Percentiles rank a stretch among this genome's conserved stretches.
Evolutionary conservation across 2,797 vertebrate genomes (phyloP).

Genomic region (Fundulus diaphanus): DNA sequence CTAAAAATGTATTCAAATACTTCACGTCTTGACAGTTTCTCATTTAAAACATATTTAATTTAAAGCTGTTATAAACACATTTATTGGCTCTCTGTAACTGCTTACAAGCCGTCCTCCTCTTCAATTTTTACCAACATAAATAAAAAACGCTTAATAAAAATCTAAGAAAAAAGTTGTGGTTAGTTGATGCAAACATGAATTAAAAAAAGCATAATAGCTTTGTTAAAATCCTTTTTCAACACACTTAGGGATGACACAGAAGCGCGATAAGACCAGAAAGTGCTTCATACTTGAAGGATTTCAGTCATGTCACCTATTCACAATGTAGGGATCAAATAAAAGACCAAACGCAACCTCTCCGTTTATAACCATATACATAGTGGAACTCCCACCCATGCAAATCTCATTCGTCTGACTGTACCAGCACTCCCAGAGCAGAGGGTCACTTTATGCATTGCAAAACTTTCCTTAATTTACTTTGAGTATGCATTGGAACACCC

Average conservation of each 20-base stretch:
- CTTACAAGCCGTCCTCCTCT: neutral
- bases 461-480: slow-evolving; percentile 36
- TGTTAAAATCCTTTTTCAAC: too few relatives aligned
- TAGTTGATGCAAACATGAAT: too few relatives aligned
- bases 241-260: neutral
- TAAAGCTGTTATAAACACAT: neutral
- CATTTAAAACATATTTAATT: neutral
- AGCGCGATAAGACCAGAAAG: neutral
- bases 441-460: slow-evolving; percentile 25
- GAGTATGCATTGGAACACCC: slow-evolving; percentile 50
- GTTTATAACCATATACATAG: slow-evolving; percentile 18
- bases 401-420: slow-evolving; percentile 11
- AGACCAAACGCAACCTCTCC: slow-evolving; percentile 1
- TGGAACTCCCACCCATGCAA: neutral
- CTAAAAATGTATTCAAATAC: too few relatives aligned
- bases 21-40: neutral
- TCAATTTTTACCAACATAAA: neutral
- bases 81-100: neutral
- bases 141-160: neutral
- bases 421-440: slow-evolving; percentile 2
- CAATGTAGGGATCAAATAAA: slow-evolving; percentile 15
- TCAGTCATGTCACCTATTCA: neutral
- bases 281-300: neutral
- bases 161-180: too few relatives aligned
- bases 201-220: too few relatives aligned